Evolutionary conservation across 2,113 vertebrate genomes (phyloP).

Genomic region (Dolichallabes microphthalmus): DNA sequence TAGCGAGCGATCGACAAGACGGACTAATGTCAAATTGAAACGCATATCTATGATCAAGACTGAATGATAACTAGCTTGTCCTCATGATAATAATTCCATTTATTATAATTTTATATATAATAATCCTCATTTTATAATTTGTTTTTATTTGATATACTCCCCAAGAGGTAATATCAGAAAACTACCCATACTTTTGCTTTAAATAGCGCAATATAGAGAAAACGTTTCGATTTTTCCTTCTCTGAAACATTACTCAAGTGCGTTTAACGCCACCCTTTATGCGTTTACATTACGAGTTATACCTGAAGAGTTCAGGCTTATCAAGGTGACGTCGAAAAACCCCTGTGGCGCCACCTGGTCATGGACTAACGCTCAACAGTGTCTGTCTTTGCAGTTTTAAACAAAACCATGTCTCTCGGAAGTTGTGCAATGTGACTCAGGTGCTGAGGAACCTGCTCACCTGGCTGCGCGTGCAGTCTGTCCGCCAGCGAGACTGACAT

Average conservation of each 20-base stretch:
- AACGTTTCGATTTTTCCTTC: too few relatives aligned
- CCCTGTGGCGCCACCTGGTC: constrained; percentile 9
- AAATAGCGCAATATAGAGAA: not conserved
- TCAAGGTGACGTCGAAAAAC: constrained; percentile 4
- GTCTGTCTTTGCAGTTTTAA: constrained; percentile 4
- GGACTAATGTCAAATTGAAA: not conserved
- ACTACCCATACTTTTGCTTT: not conserved
- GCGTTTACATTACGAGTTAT: not conserved
- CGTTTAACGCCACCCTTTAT: not conserved
- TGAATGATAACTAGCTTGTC: not conserved
- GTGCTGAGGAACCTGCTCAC: constrained; percentile 69
- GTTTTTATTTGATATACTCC: not conserved
- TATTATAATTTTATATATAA: not conserved
- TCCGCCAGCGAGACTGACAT: not conserved
- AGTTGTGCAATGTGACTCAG: constrained; percentile 23
- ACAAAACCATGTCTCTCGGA: not conserved
- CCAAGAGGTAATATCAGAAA: not conserved
- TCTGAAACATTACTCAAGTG: not conserved
- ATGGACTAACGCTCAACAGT: not conserved
- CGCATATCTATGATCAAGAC: not conserved
- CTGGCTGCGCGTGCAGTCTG: constrained; percentile 40
- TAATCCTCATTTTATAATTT: too few relatives aligned
- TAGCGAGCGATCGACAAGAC: not conserved
- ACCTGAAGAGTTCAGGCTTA: constrained; percentile 6
- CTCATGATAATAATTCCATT: not conserved